Conservation (phyloP, 2,888 invertebrate species). For the Plemyria rubiginata region DNA sequence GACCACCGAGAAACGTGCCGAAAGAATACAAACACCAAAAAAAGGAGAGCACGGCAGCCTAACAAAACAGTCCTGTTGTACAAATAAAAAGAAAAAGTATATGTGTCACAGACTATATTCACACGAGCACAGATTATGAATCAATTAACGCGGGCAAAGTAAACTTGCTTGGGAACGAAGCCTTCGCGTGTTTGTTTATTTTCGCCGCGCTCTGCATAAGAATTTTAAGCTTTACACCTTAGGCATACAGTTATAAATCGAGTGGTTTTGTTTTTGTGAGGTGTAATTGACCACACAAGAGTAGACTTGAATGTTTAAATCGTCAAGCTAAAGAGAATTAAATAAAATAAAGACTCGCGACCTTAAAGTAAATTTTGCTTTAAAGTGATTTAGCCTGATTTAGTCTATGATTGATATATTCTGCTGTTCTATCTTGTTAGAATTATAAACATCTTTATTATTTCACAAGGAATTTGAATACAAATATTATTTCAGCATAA, state of each 20-base stretch:
- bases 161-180: slow-evolving; percentile 65
- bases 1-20: slow-evolving; percentile 61
- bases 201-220: slow-evolving; percentile 12
- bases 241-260: background rate
- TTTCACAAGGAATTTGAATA: no score
- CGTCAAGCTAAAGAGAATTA: slow-evolving; percentile 10
- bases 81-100: slow-evolving; percentile 46
- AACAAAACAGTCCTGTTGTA: slow-evolving; percentile 65
- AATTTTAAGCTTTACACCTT: slow-evolving; percentile 16
- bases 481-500: no score
- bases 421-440: no score
- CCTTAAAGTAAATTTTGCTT: background rate
- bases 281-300: slow-evolving; percentile 40
- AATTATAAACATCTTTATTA: no score
- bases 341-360: slow-evolving; percentile 6
- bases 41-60: slow-evolving; percentile 65
- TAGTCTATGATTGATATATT: no score
- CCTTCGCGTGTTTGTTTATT: slow-evolving; percentile 50
- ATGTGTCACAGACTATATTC: slow-evolving; percentile 52
- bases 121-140: slow-evolving; percentile 70
- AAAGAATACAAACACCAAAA: slow-evolving; percentile 55
- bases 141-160: slow-evolving; percentile 72
- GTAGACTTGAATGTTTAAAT: slow-evolving; percentile 26
- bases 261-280: background rate
- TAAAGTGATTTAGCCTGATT: background rate